Evolutionary conservation across 2,113 vertebrate genomes (phyloP).

Genomic region (Dinomys branickii): DNA sequence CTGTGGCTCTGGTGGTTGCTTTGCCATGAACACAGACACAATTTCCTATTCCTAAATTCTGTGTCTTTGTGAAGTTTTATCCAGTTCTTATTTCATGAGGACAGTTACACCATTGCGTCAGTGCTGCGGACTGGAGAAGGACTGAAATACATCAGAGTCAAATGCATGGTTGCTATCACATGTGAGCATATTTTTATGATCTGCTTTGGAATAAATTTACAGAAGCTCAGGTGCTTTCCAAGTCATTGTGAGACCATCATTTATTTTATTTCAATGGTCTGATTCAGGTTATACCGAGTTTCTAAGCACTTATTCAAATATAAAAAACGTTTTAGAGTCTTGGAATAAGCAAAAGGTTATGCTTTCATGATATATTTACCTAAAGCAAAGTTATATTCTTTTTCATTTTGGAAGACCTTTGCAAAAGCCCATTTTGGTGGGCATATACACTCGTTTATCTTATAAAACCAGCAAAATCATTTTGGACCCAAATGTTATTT

Average conservation of each 20-base stretch:
- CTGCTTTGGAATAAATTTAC: conserved; percentile 12
- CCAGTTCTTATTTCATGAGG: not conserved
- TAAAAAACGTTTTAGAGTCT: not conserved
- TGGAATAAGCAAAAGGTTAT: not conserved
- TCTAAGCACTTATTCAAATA: conserved; percentile 52
- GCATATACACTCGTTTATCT: not conserved
- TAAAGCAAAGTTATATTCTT: not conserved
- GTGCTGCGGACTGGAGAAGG: not conserved
- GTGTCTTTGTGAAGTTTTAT: not conserved
- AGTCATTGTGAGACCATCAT: not conserved
- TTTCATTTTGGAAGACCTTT: conserved; percentile 56
- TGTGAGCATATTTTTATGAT: not conserved
- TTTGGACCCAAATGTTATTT: conserved; percentile 4
- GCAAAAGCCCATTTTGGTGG: not conserved
- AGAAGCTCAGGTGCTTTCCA: conserved; percentile 1
- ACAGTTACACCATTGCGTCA: not conserved
- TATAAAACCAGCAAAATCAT: not conserved
- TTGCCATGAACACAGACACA: not conserved
- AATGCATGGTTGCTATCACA: not conserved
- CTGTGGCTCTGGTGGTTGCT: not conserved
- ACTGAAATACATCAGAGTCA: not conserved
- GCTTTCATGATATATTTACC: conserved; percentile 46
- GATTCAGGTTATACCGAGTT: not conserved
- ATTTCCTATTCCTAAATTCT: not conserved
- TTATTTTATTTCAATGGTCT: conserved; percentile 12